Evolutionary conservation across 37 sponge, comb jelly and placozoan genomes (phyloP), one percentile per base, ranked within the genome.

Genomic region (Spongilla lacustris): DNA sequence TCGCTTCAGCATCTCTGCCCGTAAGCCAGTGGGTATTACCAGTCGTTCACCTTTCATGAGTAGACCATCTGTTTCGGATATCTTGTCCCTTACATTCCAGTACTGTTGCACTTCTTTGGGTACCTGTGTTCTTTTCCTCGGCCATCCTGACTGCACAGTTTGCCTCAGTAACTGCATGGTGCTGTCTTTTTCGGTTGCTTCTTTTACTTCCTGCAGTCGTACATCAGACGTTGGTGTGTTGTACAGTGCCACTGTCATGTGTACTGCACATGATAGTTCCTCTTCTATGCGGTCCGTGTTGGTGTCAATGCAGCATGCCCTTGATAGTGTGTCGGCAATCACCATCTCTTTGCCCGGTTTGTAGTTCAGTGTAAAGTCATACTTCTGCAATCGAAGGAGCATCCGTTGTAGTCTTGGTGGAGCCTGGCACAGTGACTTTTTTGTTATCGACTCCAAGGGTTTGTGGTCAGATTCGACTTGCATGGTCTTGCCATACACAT

Each of bases 271-370:
- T 29, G 23, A 22, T 26, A 74, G 4, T 26, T 74, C 75, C 35
- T 74, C 29, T 27, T 74, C 75, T 4, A 74, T 41, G 41, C 41
- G 6, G 41, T 41, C 6, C 41, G 41, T 41, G 6, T 41, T 41
- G 41, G 41, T 41, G 6, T 41, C 41, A 41, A 41, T 41, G 41
- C 41, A 41, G 41, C 41, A 41, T 4, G 83, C 67, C 28, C 84
- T 30, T 28, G 92, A 91, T 2, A 91, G 80, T 17, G 82, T 34
- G 70, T 92, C 88, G 26, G 92, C 88, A 36, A 79, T 83, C 32
- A 21, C 24, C 26, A 90, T 69, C 24, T 90, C 81, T 48, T n/a
- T n/a, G n/a, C n/a, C n/a, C n/a, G n/a, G n/a, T n/a, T n/a, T n/a
- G n/a, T n/a, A n/a, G n/a, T n/a, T n/a, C n/a, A n/a, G n/a, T n/a